Conservation (phyloP, 2,113 vertebrate genomes). For the Ameiurus melas region DNA sequence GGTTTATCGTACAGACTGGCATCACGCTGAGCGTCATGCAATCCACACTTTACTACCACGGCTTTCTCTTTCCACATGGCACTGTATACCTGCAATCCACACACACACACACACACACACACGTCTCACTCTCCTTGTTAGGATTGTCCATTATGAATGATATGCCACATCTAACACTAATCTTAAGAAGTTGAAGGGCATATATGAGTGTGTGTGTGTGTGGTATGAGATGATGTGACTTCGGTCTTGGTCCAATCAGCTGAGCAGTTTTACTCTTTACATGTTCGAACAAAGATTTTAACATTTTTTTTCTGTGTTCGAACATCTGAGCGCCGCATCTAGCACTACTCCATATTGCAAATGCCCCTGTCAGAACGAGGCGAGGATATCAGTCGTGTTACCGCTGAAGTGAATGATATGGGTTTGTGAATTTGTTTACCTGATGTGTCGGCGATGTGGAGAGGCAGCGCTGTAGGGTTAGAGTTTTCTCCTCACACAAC, state of each 20-base stretch:
- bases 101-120: neutral
- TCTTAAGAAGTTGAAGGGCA: neutral
- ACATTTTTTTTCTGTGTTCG: neutral
- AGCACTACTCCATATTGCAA: neutral
- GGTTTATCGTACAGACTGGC: constrained; percentile 90
- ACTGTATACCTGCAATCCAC: constrained; percentile 81
- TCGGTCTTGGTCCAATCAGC: neutral
- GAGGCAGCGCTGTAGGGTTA: constrained; percentile 86
- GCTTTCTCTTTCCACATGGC: constrained; percentile 88
- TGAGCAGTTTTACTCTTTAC: neutral
- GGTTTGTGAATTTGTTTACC: constrained; percentile 66
- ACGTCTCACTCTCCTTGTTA: neutral
- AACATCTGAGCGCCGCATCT: neutral
- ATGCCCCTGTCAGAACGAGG: neutral
- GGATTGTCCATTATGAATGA: neutral
- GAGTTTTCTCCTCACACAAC: constrained; percentile 81
- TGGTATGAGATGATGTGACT: neutral
- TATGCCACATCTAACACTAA: neutral
- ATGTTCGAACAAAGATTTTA: neutral
- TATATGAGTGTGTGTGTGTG: neutral
- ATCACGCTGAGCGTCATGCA: constrained; percentile 79
- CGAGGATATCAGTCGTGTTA: neutral
- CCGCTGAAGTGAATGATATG: neutral
- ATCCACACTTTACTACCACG: constrained; percentile 90
- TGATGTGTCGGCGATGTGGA: constrained; percentile 85